A percentile compares a stretch with the other conserved stretches of the same genome.
Evolutionary conservation across 2,888 invertebrate genomes (phyloP).

Genomic region (Disparrhopalites patrizii): DNA sequence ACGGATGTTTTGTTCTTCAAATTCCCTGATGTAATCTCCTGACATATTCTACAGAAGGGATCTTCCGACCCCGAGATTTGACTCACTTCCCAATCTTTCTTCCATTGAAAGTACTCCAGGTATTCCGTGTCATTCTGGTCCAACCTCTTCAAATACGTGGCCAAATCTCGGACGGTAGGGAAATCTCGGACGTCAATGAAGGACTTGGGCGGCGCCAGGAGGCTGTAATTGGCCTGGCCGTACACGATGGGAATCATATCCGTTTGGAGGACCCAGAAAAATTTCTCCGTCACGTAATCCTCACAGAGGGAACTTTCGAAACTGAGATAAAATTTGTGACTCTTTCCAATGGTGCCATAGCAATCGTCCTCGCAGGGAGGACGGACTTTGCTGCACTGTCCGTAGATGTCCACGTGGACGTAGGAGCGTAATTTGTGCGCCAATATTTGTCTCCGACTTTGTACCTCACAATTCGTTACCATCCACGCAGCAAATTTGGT

Average conservation of each 20-base stretch:
- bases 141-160: not conserved
- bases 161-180: not conserved
- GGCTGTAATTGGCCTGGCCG: too few relatives aligned
- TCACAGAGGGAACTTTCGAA: slow-evolving; percentile 22
- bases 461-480: not conserved
- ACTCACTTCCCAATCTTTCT: too few relatives aligned
- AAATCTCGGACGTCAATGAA: too few relatives aligned
- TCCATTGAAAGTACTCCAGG: too few relatives aligned
- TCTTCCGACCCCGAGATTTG: too few relatives aligned
- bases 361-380: not conserved
- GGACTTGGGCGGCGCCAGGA: too few relatives aligned
- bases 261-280: not conserved
- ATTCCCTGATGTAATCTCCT: too few relatives aligned
- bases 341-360: not conserved
- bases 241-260: slow-evolving; percentile 6
- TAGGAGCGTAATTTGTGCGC: not conserved
- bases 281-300: too few relatives aligned
- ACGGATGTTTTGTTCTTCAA: too few relatives aligned
- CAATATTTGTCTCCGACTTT: not conserved
- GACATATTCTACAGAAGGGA: too few relatives aligned
- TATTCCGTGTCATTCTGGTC: too few relatives aligned
- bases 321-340: slow-evolving; percentile 21
- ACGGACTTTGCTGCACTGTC: not conserved
- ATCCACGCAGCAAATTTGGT: not conserved
- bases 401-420: too few relatives aligned